phyloP scores from a whole-genome alignment of 1,140 invertebrate genomes.

The Drosophila miranda region DNA sequence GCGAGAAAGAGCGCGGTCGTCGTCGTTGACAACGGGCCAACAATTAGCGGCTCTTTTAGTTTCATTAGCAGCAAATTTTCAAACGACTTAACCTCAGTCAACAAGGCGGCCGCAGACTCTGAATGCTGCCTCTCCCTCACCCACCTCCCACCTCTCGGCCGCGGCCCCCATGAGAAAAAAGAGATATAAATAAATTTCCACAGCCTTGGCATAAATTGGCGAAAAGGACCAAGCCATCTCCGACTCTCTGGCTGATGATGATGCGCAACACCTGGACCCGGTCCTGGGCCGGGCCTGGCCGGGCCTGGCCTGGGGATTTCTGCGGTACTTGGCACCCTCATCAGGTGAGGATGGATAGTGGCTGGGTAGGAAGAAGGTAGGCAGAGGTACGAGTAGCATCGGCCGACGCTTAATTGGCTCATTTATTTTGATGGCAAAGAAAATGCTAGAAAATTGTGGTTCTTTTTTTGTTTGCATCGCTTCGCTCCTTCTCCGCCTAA shows the following conservation, averaged over 20 bases:
- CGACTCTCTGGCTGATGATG: slow-evolving; percentile 42
- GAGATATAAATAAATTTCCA: slow-evolving; percentile 64
- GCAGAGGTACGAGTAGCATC: slow-evolving; percentile 4
- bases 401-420: slow-evolving; percentile 72
- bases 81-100: slow-evolving; percentile 62
- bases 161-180: neutral
- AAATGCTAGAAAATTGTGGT: slow-evolving; percentile 70
- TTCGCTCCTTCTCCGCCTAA: slow-evolving; percentile 19
- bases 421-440: slow-evolving; percentile 79
- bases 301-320: slow-evolving; percentile 25
- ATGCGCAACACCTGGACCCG: slow-evolving; percentile 63
- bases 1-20: neutral
- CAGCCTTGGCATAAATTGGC: slow-evolving; percentile 46
- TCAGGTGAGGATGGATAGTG: slow-evolving; percentile 48
- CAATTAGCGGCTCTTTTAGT: slow-evolving; percentile 70
- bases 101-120: slow-evolving; percentile 15
- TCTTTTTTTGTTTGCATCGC: slow-evolving; percentile 23
- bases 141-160: neutral
- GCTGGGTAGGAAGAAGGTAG: neutral
- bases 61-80: slow-evolving; percentile 67
- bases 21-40: slow-evolving; percentile 43
- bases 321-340: slow-evolving; percentile 37
- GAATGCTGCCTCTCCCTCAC: too few relatives aligned
- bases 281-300: neutral
- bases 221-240: slow-evolving; percentile 5